Evolutionary conservation across 2,888 invertebrate species (phyloP).

Genomic region (Polyommatus iphigenia): DNA sequence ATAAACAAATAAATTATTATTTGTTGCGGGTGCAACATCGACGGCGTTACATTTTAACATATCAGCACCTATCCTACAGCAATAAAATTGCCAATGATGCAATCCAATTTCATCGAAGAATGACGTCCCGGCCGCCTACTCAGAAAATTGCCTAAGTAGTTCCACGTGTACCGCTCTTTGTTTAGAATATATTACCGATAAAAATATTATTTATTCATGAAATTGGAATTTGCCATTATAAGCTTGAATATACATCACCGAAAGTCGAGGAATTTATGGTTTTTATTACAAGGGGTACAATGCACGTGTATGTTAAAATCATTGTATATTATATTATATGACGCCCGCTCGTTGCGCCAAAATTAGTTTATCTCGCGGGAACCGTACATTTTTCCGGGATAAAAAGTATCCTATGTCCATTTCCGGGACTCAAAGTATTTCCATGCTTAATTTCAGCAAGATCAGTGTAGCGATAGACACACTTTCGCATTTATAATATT

Average conservation of each 20-base stretch:
- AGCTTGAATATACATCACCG: background rate
- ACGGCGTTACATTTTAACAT: background rate
- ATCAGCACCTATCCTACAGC: background rate
- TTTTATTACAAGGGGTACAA: background rate
- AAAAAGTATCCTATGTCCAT: too few relatives aligned
- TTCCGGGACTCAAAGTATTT: too few relatives aligned
- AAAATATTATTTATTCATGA: background rate
- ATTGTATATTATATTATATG: too few relatives aligned
- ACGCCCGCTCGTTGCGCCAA: too few relatives aligned
- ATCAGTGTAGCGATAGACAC: too few relatives aligned
- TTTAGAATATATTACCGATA: background rate
- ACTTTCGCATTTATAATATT: too few relatives aligned
- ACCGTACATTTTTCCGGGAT: too few relatives aligned
- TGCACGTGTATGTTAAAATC: too few relatives aligned
- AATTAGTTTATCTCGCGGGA: too few relatives aligned
- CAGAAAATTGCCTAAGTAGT: constrained; percentile 10
- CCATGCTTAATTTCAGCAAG: too few relatives aligned
- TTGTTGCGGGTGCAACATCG: too few relatives aligned
- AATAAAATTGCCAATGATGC: background rate
- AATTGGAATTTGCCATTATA: background rate
- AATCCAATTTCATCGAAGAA: constrained; percentile 11
- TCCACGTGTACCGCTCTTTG: background rate
- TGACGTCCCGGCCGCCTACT: constrained; percentile 16
- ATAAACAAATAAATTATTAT: too few relatives aligned
- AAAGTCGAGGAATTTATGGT: background rate